These are phyloP conservation scores for Brassicogethes aeneus DNA, from an alignment of 2,888 invertebrate genomes.

Conservation along the genomic window DNA sequence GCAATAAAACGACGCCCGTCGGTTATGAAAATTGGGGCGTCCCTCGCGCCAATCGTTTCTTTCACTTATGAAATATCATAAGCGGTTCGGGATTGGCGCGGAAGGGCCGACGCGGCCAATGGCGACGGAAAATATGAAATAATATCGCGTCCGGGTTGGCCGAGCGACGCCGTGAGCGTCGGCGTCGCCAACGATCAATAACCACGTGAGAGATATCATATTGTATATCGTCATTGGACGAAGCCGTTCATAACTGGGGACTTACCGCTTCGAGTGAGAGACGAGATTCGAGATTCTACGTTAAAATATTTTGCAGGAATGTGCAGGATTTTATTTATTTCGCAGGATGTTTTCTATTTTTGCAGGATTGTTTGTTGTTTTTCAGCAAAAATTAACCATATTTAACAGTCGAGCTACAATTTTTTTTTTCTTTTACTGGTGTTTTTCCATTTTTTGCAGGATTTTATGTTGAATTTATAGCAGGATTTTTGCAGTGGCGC, in stretches of 20 bases:
- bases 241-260: not conserved
- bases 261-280: no score
- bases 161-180: conserved; percentile 39
- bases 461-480: no score
- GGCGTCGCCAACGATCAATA: conserved; percentile 36
- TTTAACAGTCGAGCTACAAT: no score
- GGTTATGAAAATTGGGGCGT: conserved; percentile 8
- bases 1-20: not conserved
- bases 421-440: no score
- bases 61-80: conserved; percentile 28
- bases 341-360: no score
- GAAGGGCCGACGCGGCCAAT: conserved; percentile 41
- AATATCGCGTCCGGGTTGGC: conserved; percentile 51
- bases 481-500: conserved; percentile 9
- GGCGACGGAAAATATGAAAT: conserved; percentile 51
- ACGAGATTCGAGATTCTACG: no score
- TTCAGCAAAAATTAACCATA: no score
- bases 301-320: no score
- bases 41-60: conserved; percentile 25
- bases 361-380: no score
- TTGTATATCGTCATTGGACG: conserved; percentile 39
- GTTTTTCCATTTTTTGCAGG: no score
- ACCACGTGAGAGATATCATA: conserved; percentile 39
- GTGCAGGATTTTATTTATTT: no score
- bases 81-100: conserved; percentile 20